Evolutionary conservation across 2,888 invertebrate genomes (phyloP).

Genomic region (Anthophora plumipes): DNA sequence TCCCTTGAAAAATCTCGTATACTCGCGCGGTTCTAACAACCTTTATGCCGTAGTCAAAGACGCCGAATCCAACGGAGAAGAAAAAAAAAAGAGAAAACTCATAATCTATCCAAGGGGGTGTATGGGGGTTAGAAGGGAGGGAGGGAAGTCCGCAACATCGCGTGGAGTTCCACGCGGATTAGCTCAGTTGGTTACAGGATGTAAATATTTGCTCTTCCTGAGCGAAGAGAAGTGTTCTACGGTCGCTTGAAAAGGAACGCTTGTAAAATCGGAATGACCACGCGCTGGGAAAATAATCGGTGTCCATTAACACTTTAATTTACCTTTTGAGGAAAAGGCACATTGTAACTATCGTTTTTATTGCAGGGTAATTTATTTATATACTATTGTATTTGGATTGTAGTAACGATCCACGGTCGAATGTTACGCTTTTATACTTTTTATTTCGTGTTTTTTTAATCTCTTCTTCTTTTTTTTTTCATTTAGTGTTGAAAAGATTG

Average conservation of each 20-base stretch:
- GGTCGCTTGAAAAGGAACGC: slow-evolving; percentile 5
- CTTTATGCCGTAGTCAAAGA: slow-evolving; percentile 62
- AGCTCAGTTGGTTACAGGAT: slow-evolving; percentile 63
- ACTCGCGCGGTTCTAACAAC: slow-evolving; percentile 23
- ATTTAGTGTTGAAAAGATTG: too few species aligned
- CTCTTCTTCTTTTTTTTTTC: too few species aligned
- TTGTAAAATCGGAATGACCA: slow-evolving; percentile 37
- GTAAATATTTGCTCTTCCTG: slow-evolving; percentile 74
- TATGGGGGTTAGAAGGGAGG: too few species aligned
- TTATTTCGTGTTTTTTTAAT: too few species aligned
- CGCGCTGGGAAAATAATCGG: background rate
- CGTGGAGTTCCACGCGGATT: slow-evolving; percentile 68
- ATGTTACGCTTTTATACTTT: too few species aligned
- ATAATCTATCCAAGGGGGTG: slow-evolving; percentile 45
- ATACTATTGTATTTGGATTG: too few species aligned
- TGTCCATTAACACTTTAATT: background rate
- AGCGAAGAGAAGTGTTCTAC: slow-evolving; percentile 51
- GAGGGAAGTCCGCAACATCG: slow-evolving; percentile 45
- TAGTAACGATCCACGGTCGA: too few species aligned
- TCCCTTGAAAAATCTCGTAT: slow-evolving; percentile 38
- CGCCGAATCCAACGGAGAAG: slow-evolving; percentile 66
- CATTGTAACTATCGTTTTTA: too few species aligned
- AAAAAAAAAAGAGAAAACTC: too few species aligned
- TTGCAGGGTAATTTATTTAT: too few species aligned
- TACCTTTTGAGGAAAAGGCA: background rate